Conservation (phyloP, 2,888 invertebrate species). For the Metacarcinus magister region DNA sequence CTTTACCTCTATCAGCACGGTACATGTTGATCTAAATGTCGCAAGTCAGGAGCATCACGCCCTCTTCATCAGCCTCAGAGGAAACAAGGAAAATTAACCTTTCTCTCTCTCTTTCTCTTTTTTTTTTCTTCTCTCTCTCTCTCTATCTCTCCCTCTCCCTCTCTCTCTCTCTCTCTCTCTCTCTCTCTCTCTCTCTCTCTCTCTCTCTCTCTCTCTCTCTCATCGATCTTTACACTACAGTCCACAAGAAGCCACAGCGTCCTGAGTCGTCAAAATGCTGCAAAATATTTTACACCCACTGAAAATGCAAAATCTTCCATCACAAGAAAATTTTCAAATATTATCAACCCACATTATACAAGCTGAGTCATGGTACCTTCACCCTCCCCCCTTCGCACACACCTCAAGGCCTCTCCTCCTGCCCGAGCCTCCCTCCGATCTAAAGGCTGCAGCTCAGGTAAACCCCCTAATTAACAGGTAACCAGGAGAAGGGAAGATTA, state of each 20-base stretch:
- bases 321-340: not conserved
- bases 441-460: not conserved
- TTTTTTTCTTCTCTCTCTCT: not conserved
- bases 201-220: slow-evolving; percentile 47
- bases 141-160: slow-evolving; percentile 42
- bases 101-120: not conserved
- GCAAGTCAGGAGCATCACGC: not conserved
- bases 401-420: not conserved
- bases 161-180: slow-evolving; percentile 36
- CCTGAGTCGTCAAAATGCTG: not conserved
- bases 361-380: not conserved
- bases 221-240: not conserved
- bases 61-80: not conserved
- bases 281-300: not conserved
- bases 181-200: slow-evolving; percentile 53
- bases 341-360: not conserved
- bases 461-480: not conserved
- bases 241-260: not conserved
- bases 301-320: not conserved
- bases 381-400: not conserved
- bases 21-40: not conserved
- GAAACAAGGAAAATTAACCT: not conserved
- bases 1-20: not conserved
- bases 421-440: not conserved
- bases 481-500: not conserved